Evolutionary conservation across 2,797 vertebrate species (phyloP).

Genomic region (Acanthurus tractus): DNA sequence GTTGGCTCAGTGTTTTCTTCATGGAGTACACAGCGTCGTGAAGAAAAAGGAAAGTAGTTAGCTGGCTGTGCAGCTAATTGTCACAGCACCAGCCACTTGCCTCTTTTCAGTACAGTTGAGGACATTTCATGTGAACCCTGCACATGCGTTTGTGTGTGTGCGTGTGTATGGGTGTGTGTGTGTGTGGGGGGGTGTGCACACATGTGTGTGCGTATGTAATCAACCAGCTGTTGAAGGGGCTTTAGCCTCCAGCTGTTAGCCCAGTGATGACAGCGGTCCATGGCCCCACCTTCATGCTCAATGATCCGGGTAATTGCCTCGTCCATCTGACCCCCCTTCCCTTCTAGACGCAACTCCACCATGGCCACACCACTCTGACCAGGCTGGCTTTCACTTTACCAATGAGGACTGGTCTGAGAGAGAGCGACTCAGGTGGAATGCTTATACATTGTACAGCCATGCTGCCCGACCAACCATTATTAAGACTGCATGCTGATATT

Average conservation of each 20-base stretch:
- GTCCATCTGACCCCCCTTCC: slow-evolving; percentile 74
- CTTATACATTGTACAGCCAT: slow-evolving; percentile 21
- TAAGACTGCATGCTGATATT: slow-evolving; percentile 15
- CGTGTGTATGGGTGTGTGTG: slow-evolving; percentile 23
- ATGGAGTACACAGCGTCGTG: slow-evolving; percentile 13
- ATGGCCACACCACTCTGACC: slow-evolving; percentile 50
- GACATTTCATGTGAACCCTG: slow-evolving; percentile 54
- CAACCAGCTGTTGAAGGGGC: slow-evolving; percentile 83
- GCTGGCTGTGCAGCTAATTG: slow-evolving; percentile 52
- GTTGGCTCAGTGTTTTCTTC: slow-evolving; percentile 35
- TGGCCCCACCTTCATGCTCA: slow-evolving; percentile 81
- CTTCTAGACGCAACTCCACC: slow-evolving; percentile 45
- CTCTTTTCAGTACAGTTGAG: slow-evolving; percentile 58
- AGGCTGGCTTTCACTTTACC: slow-evolving; percentile 62
- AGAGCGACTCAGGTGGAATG: slow-evolving; percentile 2
- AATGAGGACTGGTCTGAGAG: slow-evolving; percentile 30
- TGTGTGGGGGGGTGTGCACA: too few species aligned
- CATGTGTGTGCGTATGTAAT: slow-evolving; percentile 66
- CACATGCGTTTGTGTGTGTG: slow-evolving; percentile 31
- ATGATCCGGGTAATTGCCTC: slow-evolving; percentile 85
- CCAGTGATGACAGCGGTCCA: slow-evolving; percentile 80
- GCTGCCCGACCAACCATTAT: slow-evolving; percentile 24
- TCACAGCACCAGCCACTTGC: slow-evolving; percentile 44
- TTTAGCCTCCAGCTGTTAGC: slow-evolving; percentile 81
- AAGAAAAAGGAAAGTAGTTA: slow-evolving; percentile 21